phyloP scores from a whole-genome alignment of 2,797 vertebrate species.

The Australoheros facetus region DNA sequence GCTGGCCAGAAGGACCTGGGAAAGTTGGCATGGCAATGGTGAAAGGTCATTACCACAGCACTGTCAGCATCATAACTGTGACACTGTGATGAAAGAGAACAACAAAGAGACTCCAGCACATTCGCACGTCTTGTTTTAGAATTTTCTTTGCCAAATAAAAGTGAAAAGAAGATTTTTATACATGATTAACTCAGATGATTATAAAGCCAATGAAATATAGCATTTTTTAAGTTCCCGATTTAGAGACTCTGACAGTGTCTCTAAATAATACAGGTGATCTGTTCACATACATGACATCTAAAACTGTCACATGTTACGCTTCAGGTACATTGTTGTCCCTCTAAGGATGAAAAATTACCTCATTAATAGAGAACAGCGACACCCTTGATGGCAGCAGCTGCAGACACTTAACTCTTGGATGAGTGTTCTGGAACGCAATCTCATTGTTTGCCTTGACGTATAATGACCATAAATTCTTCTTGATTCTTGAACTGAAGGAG shows the following conservation, averaged over 20 bases:
- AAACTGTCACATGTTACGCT: not conserved
- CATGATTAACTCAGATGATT: not conserved
- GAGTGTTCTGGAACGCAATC: no score
- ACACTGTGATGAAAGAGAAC: slow-evolving; percentile 53
- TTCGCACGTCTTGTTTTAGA: slow-evolving; percentile 9
- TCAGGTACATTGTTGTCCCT: not conserved
- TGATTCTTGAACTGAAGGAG: not conserved
- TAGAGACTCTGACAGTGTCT: not conserved
- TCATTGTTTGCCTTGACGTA: no score
- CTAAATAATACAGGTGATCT: not conserved
- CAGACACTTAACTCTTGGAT: no score
- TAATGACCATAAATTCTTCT: no score
- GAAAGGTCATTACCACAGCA: slow-evolving; percentile 75
- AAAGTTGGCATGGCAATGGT: slow-evolving; percentile 65
- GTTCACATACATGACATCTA: not conserved
- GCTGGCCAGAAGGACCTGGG: slow-evolving; percentile 70
- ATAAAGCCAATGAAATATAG: not conserved
- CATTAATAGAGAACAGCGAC: not conserved
- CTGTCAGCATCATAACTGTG: slow-evolving; percentile 72
- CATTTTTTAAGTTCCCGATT: not conserved
- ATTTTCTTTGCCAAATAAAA: not conserved
- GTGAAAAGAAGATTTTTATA: not conserved
- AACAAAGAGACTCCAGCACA: slow-evolving; percentile 41
- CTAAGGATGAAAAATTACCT: not conserved
- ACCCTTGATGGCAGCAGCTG: no score